These are phyloP conservation scores for Sparus aurata DNA, from an alignment of 2,797 vertebrate genomes.

Conservation along the genomic window DNA sequence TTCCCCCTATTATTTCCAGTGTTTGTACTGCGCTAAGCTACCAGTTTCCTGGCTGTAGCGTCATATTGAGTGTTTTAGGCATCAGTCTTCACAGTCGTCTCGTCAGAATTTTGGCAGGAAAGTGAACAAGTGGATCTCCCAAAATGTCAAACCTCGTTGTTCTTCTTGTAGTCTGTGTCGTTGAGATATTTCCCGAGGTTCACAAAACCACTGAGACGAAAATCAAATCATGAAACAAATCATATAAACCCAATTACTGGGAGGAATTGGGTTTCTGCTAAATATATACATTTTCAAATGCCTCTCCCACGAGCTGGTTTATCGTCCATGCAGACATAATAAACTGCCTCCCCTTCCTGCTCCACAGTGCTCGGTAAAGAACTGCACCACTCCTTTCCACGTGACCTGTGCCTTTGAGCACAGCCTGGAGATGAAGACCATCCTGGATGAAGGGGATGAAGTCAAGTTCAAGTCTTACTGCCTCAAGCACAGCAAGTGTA, in stretches of 20 bases:
- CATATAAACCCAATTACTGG: not conserved
- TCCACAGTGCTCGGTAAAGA: slow-evolving; percentile 96
- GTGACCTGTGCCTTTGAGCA: slow-evolving; percentile 99
- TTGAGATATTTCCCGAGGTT: not conserved
- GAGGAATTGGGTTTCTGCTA: not conserved
- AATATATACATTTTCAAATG: slow-evolving; percentile 1
- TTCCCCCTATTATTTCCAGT: not conserved
- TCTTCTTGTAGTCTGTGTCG: not conserved
- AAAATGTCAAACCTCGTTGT: not conserved
- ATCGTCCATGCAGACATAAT: not conserved
- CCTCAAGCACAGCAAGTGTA: slow-evolving; percentile 96
- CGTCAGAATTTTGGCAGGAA: not conserved
- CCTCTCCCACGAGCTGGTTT: not conserved
- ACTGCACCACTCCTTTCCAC: slow-evolving; percentile 98
- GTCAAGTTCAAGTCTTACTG: slow-evolving; percentile 99
- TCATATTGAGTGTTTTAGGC: not conserved
- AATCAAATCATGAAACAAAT: not conserved
- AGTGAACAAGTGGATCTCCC: not conserved
- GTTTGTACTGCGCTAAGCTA: not conserved
- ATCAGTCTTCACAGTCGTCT: too few species aligned
- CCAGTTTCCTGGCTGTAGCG: not conserved
- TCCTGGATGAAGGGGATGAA: slow-evolving; percentile 96
- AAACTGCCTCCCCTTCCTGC: not conserved
- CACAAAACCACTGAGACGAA: not conserved
- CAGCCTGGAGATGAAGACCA: slow-evolving; percentile 98